Evolutionary conservation across 2,113 vertebrate genomes (phyloP), one percentile per base, ranked within the genome.

Genomic region (Podiceps cristatus): DNA sequence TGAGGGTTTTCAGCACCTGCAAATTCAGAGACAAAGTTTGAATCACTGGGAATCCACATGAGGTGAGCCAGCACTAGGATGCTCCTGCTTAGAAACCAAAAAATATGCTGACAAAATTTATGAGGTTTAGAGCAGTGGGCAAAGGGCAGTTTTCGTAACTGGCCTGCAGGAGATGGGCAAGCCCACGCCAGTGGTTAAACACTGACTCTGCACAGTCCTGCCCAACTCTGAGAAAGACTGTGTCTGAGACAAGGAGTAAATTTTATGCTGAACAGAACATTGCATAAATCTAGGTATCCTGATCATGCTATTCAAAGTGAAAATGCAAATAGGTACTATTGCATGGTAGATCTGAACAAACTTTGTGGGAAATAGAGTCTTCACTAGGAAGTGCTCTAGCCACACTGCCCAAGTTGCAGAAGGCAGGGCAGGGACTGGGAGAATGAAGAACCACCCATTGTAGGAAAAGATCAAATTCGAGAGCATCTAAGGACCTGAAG

Each of bases 21-120:
- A 95, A 91, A 95, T 91, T 56, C 74, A 94, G 62, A 86, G 84
- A 52, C 42, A 75, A 87, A 94, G 69, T 93, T 82, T 86, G 81
- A 89, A 76, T 87, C 49, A 47, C 28, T 80, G 40, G 56, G 49
- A 95, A 92, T 47, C 60, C 68, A 93, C 86, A 82, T 59, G 77
- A 90, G 4, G 4, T 83, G 47, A 94, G 63, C 25, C 63, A 90
- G 58, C 50, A 55, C 23, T 66, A 53, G 45, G 50, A 82, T 58
- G 35, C 33, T 83, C 19, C 58, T 69, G 37, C 50, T 79, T 50
- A 52, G 68, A 88, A 96, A 93, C 23, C 9, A 73, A 80, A 80
- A 94, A 82, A 69, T 52, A 47, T 0, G 1, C 58, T 72, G 81
- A 31, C 47, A 87, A 76, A 28, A 87, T 69, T 80, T 67, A 31